Conservation (phyloP, 1,140 invertebrate genomes). For the Danaus plexippus region DNA sequence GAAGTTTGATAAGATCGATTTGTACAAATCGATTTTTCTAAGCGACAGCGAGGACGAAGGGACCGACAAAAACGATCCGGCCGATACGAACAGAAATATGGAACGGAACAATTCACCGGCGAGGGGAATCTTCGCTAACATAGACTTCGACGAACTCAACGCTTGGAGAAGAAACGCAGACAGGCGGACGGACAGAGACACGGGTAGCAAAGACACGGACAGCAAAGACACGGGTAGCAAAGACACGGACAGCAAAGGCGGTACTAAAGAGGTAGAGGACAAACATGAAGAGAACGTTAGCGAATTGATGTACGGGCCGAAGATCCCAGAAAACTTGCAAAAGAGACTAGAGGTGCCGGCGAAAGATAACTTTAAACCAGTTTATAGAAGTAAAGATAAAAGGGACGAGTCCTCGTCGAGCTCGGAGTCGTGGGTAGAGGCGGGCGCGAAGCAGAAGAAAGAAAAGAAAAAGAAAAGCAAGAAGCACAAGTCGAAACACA, state of each 20-base stretch:
- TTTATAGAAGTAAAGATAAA: constrained; percentile 33
- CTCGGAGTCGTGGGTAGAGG: constrained; percentile 63
- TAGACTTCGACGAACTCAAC: constrained; percentile 76
- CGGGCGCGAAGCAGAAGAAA: constrained; percentile 49
- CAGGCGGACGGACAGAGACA: constrained; percentile 21
- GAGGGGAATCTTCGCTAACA: constrained; percentile 81
- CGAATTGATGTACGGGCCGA: constrained; percentile 71
- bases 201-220: constrained; percentile 17
- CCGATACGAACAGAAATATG: constrained; percentile 47
- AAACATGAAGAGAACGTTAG: constrained; percentile 22
- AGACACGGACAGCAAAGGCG: constrained; percentile 17
- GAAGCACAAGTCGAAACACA: constrained; percentile 59
- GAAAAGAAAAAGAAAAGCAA: constrained; percentile 59
- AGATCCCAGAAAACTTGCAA: constrained; percentile 67
- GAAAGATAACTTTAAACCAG: constrained; percentile 31
- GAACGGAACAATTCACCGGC: constrained; percentile 78
- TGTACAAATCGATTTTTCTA: constrained; percentile 78
- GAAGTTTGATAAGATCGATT: constrained; percentile 75
- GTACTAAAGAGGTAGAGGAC: constrained; percentile 12
- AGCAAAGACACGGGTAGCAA: constrained; percentile 17
- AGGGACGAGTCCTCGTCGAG: constrained; percentile 43
- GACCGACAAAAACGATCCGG: constrained; percentile 40
- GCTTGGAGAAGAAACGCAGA: constrained; percentile 58
- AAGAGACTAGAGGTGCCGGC: constrained; percentile 28
- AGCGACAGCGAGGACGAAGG: constrained; percentile 75